Evolutionary conservation across 1,140 invertebrate genomes (phyloP), one percentile per base, ranked within the genome.

Genomic region (Drosophila repletoides): DNA sequence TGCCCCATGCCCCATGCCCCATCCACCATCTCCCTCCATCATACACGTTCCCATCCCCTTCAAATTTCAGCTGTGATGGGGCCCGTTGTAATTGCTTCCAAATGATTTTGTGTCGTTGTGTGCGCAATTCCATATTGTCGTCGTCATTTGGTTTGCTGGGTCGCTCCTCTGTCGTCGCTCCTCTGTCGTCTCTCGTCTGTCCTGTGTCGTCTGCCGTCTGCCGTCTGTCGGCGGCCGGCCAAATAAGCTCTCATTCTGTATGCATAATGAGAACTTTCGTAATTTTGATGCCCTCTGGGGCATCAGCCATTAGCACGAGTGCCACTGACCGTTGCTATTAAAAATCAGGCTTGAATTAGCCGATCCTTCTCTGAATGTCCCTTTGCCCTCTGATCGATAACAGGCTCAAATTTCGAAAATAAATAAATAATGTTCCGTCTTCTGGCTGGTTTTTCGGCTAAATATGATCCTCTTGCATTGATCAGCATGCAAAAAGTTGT

Each of bases 81-180:
- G n/a, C 60, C 59, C 29, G 72, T 59, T 72, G 77, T 84, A 84
- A 84, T 84, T 86, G 80, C 80, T 84, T 86, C 74, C 80, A 86
- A 84, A 84, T 84, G 80, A 84, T 84, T 84, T 84, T 86, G 75
- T 84, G 70, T 60, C 71, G 72, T 56, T 79, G 80, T 84, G 61
- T 84, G 80, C 75, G 80, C 80, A 84, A 61, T 86, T 84, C 64
- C 80, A 86, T 84, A 84, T 83, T 71, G 68, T 66, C 41, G 46
- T 66, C 31, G 46, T 66, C 63, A 51, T 60, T 59, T 59, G 59
- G 36, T 46, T 70, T 63, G 59, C n/a, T n/a, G n/a, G n/a, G n/a
- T n/a, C n/a, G n/a, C n/a, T n/a, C n/a, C n/a, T 64, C 56, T 58
- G 55, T 56, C 31, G 64, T 65, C 43, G 65, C 24, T 40, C 2